These are phyloP conservation scores for Clarias gariepinus DNA, from an alignment of 2,113 vertebrate genomes.

Conservation along the genomic window DNA sequence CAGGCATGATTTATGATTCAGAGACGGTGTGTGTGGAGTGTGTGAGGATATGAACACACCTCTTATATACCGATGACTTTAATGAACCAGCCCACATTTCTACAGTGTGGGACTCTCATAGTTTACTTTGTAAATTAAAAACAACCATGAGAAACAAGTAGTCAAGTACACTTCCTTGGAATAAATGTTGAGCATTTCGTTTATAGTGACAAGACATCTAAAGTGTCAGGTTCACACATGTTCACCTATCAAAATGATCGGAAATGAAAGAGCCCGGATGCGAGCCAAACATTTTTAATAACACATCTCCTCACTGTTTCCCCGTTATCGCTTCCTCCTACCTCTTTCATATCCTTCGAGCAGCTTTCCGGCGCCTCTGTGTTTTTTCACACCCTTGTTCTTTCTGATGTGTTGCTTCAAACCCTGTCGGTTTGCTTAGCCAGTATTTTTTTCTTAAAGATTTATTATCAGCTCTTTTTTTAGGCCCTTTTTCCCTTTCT, in stretches of 20 bases:
- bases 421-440: neutral
- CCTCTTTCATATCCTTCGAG: neutral
- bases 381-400: constrained; percentile 4
- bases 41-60: neutral
- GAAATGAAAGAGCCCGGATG: neutral
- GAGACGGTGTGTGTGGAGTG: neutral
- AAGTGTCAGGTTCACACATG: neutral
- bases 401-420: neutral
- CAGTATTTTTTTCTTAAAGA: neutral
- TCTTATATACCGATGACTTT: neutral
- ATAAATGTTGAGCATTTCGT: neutral
- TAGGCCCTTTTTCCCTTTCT: neutral
- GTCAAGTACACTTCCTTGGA: neutral
- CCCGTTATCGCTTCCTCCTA: no score
- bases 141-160: no score
- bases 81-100: neutral
- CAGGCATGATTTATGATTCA: neutral
- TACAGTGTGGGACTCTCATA: neutral
- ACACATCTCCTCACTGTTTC: neutral
- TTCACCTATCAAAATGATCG: neutral
- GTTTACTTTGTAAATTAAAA: neutral
- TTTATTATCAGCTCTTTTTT: neutral
- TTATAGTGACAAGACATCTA: neutral
- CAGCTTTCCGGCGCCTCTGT: no score
- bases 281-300: neutral